A percentile compares a stretch with the other conserved stretches of the same genome.
Evolutionary conservation across 2,888 invertebrate species (phyloP).

Genomic region (Apodemia duryi): DNA sequence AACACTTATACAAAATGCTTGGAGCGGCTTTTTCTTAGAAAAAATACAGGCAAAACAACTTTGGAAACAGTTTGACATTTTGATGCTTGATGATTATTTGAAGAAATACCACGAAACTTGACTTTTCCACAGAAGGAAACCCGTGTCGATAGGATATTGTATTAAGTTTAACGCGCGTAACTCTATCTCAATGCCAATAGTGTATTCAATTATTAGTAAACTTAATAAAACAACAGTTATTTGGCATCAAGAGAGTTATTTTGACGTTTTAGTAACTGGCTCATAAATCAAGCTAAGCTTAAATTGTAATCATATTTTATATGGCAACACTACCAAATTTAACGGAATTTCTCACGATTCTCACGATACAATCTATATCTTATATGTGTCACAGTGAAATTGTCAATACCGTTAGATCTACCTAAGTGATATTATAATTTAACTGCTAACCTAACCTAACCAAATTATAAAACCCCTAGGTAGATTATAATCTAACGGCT

Average conservation of each 20-base stretch:
- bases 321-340: conserved; percentile 3
- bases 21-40: conserved; percentile 30
- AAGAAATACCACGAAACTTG: conserved; percentile 35
- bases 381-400: no score
- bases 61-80: conserved; percentile 64
- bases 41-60: conserved; percentile 52
- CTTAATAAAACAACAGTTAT: conserved; percentile 59
- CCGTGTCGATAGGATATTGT: conserved; percentile 22
- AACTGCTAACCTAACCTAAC: no score
- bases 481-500: no score
- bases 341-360: neutral
- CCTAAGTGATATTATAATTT: no score
- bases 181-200: conserved; percentile 53
- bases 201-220: conserved; percentile 39
- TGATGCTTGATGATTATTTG: conserved; percentile 43
- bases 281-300: conserved; percentile 21
- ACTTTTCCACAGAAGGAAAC: conserved; percentile 31
- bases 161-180: conserved; percentile 30
- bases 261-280: conserved; percentile 40
- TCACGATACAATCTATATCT: neutral
- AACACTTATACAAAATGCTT: conserved; percentile 12
- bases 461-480: no score
- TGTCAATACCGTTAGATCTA: no score
- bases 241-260: conserved; percentile 73
- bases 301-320: conserved; percentile 19